Evolutionary conservation across 92 coral and sea anemone genomes (phyloP).

Genomic region (Ricordea florida): DNA sequence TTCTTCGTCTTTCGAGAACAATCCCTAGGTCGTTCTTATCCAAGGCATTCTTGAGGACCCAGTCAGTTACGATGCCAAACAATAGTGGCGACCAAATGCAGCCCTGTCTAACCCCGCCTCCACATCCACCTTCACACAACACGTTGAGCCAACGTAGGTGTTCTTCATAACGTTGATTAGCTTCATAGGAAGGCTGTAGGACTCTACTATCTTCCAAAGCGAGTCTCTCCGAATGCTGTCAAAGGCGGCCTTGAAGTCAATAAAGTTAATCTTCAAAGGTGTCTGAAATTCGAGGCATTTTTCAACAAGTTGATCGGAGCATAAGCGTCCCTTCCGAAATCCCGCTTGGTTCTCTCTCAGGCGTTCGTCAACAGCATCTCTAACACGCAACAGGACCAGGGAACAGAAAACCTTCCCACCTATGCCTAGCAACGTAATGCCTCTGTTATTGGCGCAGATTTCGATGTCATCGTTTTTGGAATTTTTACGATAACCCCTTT

Average conservation of each 20-base stretch:
- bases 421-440: conserved; percentile 13
- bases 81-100: conserved; percentile 1
- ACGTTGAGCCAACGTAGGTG: neutral
- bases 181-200: neutral
- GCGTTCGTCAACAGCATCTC: conserved; percentile 27
- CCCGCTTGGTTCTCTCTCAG: conserved; percentile 37
- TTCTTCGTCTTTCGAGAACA: conserved; percentile 14
- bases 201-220: conserved; percentile 4
- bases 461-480: neutral
- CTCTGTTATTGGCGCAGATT: conserved; percentile 1
- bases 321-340: neutral
- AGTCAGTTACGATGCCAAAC: neutral
- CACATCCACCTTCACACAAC: neutral
- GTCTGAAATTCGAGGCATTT: conserved; percentile 22
- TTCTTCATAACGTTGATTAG: neutral
- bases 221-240: conserved; percentile 9
- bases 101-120: neutral
- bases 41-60: conserved; percentile 3
- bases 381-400: neutral
- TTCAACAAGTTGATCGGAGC: conserved; percentile 13
- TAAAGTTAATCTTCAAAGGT: conserved; percentile 17
- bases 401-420: conserved; percentile 24
- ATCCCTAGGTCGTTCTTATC: conserved; percentile 16
- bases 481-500: neutral
- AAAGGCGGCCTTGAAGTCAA: conserved; percentile 35